phyloP scores from a whole-genome alignment of 2,113 vertebrate species.

The Epinephelus lanceolatus region DNA sequence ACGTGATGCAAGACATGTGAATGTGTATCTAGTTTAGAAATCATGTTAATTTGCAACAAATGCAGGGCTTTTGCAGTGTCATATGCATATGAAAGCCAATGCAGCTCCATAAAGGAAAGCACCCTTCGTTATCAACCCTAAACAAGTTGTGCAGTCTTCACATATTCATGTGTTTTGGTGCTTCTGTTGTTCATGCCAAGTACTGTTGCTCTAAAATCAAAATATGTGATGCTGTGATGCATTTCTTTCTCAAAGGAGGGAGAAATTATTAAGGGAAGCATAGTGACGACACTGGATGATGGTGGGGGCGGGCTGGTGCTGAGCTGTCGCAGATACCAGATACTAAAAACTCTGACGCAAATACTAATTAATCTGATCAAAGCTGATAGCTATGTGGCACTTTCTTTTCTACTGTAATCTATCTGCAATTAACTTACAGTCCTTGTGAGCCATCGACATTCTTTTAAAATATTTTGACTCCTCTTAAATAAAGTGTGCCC shows the following conservation, averaged over 20 bases:
- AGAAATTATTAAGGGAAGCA: neutral
- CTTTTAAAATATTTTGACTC: neutral
- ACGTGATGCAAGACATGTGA: conserved; percentile 12
- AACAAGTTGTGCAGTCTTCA: neutral
- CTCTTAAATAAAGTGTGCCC: neutral
- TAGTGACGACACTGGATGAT: neutral
- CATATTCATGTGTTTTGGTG: conserved; percentile 17
- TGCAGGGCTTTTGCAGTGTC: conserved; percentile 12
- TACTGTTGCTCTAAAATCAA: neutral
- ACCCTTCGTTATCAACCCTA: neutral
- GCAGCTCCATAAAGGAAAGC: neutral
- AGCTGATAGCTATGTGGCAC: neutral
- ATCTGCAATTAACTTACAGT: conserved; percentile 4
- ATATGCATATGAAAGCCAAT: conserved; percentile 31
- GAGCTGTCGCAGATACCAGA: neutral
- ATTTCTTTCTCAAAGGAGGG: neutral
- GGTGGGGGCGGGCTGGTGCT: neutral
- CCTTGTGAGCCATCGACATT: neutral
- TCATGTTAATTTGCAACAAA: conserved; percentile 38
- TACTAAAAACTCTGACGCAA: conserved; percentile 17
- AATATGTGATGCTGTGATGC: conserved; percentile 9
- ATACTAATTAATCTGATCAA: conserved; percentile 14
- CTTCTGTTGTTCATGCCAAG: neutral
- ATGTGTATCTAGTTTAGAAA: conserved; percentile 26
- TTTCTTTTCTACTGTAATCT: neutral